phyloP scores from a whole-genome alignment of 2,113 vertebrate genomes.

The Scopus umbretta region DNA sequence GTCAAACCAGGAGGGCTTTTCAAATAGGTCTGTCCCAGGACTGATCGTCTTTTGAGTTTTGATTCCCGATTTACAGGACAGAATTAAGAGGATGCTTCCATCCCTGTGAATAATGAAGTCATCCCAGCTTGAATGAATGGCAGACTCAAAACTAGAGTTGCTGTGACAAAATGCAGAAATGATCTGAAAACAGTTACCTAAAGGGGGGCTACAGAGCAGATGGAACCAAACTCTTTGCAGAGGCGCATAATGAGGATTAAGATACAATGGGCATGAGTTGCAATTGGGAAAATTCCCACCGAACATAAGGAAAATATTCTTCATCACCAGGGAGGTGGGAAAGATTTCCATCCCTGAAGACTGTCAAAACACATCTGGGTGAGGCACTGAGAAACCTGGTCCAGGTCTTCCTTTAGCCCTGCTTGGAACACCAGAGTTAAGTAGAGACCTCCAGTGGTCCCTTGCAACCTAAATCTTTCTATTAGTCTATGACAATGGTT shows the following conservation, averaged over 20 bases:
- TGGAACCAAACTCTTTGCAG: not conserved
- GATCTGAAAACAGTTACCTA: not conserved
- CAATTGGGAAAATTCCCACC: not conserved
- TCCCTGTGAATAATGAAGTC: not conserved
- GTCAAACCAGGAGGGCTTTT: not conserved
- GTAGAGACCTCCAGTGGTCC: not conserved
- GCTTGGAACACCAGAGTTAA: not conserved
- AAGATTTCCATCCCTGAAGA: not conserved
- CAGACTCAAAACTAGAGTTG: not conserved
- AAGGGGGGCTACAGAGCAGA: not conserved
- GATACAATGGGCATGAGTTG: not conserved
- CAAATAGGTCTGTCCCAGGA: not conserved
- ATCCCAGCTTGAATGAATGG: not conserved
- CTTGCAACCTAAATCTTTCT: not conserved
- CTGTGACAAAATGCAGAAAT: not conserved
- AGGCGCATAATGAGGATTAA: not conserved
- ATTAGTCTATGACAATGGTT: not conserved
- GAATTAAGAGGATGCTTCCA: not conserved
- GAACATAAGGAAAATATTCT: not conserved
- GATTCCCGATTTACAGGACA: not conserved
- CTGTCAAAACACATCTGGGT: not conserved
- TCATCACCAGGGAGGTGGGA: not conserved
- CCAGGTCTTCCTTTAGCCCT: not conserved
- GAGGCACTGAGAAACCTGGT: not conserved
- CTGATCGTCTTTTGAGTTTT: not conserved